Base-by-base conservation (phyloP, 2,113 vertebrate species). In the Lycocorax pyrrhopterus region DNA sequence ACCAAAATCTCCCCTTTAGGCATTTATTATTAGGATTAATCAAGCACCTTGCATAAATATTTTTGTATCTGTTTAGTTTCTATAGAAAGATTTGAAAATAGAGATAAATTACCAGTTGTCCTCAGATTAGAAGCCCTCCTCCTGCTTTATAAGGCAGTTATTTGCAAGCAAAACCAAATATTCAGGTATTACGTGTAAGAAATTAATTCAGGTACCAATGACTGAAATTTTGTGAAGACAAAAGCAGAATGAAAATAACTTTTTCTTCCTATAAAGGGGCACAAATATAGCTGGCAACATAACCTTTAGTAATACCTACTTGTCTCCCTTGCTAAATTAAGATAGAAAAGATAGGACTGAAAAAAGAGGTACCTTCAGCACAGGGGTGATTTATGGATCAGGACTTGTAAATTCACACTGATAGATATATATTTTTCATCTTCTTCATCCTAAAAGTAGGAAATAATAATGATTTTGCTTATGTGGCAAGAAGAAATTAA, bases 391-490 rank as follows among this genome's bases (percentile, higher is more conserved):
- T 87, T 93, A 66, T 8, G 23, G 52, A 73, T 41, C 32, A 55
- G 37, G 7, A 69, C 39, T 53, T 78, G 72, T 89, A 81, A 80
- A 92, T 91, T 77, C 74, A 59, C 32, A 46, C 12, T 59, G 72
- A 60, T 33, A 64, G 73, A 71, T 39, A 71, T 41, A 62, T 44
- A 41, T 77, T 85, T 41, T 79, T 92, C 74, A 67, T 74, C 72
- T 67, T 93, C 63, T 83, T 74, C 60, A 84, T 55, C 79, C 68
- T 84, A 35, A 39, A 88, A 69, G 39, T 32, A 67, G 67, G 63
- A 94, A 94, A 83, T 83, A 93, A 91, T 81, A 82, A 91, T 62
- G 30, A 79, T 73, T 94, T 93, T 85, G 17, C 49, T 87, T 88
- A 79, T 37, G 67, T 68, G 78, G 49, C 84, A 87, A 64, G 78